Percentiles rank a stretch among this genome's conserved stretches.
These are phyloP conservation scores for Colaptes auratus DNA, from an alignment of 2,113 vertebrate genomes.

Conservation along the genomic window DNA sequence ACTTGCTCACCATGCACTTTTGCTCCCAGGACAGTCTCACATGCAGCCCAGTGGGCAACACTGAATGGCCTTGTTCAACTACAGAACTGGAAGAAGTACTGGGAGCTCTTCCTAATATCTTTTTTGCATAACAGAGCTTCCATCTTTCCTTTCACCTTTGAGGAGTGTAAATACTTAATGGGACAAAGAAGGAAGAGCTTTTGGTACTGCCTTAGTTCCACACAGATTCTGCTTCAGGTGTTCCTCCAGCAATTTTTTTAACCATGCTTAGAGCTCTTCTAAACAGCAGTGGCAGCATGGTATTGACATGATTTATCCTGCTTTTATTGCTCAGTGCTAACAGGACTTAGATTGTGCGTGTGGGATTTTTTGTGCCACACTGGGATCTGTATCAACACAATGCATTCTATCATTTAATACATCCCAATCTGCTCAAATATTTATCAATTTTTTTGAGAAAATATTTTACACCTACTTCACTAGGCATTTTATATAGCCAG, in stretches of 20 bases:
- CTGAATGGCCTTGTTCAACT: background rate
- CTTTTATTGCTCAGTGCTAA: constrained; percentile 13
- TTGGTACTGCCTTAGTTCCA: background rate
- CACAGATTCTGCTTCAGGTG: background rate
- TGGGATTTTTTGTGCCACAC: background rate
- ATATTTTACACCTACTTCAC: background rate
- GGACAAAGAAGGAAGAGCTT: background rate
- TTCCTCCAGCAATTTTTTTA: background rate
- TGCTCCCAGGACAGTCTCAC: background rate
- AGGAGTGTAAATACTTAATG: background rate
- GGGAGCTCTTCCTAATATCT: fast-evolving
- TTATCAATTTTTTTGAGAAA: constrained; percentile 1
- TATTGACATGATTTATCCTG: constrained; percentile 16
- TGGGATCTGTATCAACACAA: constrained; percentile 1
- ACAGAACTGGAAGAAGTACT: background rate
- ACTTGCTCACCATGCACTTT: background rate
- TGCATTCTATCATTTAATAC: background rate
- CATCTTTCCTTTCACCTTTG: background rate
- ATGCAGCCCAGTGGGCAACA: background rate
- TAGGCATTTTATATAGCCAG: background rate
- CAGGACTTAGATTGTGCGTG: background rate
- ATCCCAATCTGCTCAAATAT: background rate
- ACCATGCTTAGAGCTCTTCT: background rate
- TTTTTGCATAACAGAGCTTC: background rate
- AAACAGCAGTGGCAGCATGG: background rate